Base-by-base conservation (phyloP, 2,888 invertebrate species). In the Ophion ellenae region DNA sequence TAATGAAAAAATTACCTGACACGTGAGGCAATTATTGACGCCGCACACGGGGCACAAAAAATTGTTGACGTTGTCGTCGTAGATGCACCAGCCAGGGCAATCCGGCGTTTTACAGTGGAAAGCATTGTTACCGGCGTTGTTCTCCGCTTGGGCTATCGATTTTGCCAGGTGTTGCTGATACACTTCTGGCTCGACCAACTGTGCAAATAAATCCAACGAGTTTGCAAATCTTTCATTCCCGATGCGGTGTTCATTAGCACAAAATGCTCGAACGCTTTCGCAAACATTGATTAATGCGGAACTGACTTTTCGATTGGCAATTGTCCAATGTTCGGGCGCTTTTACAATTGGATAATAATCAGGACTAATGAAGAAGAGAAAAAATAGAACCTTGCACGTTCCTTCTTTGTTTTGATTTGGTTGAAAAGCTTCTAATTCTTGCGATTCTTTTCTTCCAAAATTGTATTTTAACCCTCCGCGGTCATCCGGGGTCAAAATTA, bases 31-130 rank as follows among this genome's bases (percentile, higher is more conserved):
- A 94, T 98, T 98, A 77, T 95, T 95, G 84, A 95, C 95, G 86
- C 95, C 95, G 94, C 98, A 98, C 45, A 98, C 97, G 0, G 98
- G 97, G 92, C 98, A 98, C 57, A 95, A 95, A 93, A 98, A 98
- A 90, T 96, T 96, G 92, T 97, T 97, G 70, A 98, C 97, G 88
- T 97, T 97, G 89, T 98, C 97, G 89, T 98, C 98, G 92, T 97
- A 97, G 87, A 98, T 96, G 91, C 98, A 98, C 98, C 98, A 98
- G 3, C 98, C 98, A 69, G 95, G 95, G 92, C 98, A 98, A 94
- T 98, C 97, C 0, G 97, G 96, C 0, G 98, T 98, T 93, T 98
- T 98, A 94, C 98, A 98, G 92, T 98, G 98, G 94, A 98, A 98
- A 14, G 98, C 96, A 91, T 96, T 96, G 89, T 96, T 96, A 57